A percentile compares a stretch with the other conserved stretches of the same genome.
phyloP scores from a whole-genome alignment of 2,888 invertebrate genomes.

The Cephus rjabovi region DNA sequence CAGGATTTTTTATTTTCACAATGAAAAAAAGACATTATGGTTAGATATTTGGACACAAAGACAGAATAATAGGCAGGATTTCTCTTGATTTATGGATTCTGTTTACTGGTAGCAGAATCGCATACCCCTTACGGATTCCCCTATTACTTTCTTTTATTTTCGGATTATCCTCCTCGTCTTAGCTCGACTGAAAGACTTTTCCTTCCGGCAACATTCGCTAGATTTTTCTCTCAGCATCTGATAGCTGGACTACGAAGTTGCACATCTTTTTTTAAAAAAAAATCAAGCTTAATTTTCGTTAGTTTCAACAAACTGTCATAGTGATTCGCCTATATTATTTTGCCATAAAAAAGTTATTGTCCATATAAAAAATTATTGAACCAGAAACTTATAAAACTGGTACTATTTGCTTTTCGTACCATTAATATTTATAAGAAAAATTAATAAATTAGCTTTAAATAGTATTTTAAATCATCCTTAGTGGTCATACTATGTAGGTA shows the following conservation, averaged over 20 bases:
- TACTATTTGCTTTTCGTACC: not conserved
- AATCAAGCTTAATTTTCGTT: not conserved
- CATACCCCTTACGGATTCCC: slow-evolving; percentile 29
- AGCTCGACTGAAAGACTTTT: not conserved
- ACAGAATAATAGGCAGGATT: not conserved
- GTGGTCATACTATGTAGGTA: not conserved
- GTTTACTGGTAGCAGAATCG: slow-evolving; percentile 34
- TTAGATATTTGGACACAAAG: not conserved
- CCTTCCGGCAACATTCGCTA: not conserved
- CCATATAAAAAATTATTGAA: not conserved
- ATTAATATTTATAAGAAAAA: not conserved
- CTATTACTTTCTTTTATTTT: not conserved
- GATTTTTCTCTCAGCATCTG: not conserved
- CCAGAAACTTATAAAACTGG: not conserved
- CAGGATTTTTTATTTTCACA: not conserved
- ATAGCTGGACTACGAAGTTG: not conserved
- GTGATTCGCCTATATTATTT: not conserved
- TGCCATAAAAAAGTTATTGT: not conserved
- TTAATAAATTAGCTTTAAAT: not conserved
- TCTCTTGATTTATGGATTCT: slow-evolving; percentile 28
- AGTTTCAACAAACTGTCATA: not conserved
- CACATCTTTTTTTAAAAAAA: not conserved
- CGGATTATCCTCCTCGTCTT: not conserved
- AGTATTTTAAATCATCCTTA: not conserved
- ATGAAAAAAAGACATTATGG: not conserved